Conservation (phyloP, 2,113 vertebrate species). For the Meriones unguiculatus region DNA sequence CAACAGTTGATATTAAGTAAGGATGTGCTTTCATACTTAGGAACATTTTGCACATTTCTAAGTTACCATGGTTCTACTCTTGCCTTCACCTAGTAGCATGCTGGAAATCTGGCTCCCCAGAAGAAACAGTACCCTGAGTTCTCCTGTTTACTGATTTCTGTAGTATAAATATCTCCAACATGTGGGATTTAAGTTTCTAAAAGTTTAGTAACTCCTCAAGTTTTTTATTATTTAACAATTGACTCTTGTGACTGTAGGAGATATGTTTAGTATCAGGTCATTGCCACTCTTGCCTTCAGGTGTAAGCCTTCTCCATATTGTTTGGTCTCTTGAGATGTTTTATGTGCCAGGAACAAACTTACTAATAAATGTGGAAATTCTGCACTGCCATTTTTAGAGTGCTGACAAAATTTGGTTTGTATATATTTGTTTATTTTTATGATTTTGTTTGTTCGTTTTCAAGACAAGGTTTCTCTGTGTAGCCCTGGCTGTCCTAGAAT, state of each 20-base stretch:
- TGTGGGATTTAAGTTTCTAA: constrained; percentile 15
- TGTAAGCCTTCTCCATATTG: background rate
- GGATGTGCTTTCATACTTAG: background rate
- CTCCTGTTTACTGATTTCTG: constrained; percentile 33
- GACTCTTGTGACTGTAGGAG: background rate
- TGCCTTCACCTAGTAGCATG: background rate
- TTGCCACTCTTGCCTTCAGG: background rate
- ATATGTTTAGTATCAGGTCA: background rate
- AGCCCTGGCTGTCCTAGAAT: background rate
- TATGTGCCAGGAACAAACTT: background rate
- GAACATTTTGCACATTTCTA: background rate
- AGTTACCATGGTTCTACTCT: background rate
- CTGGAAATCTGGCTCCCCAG: background rate
- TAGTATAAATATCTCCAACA: constrained; percentile 8
- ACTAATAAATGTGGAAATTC: constrained; percentile 30
- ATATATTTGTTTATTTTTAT: constrained; percentile 52
- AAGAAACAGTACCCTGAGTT: background rate
- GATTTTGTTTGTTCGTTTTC: background rate
- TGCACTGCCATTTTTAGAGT: constrained; percentile 48
- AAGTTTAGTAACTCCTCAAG: background rate
- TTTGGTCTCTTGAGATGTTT: constrained; percentile 47
- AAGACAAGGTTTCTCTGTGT: background rate
- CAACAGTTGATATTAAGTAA: constrained; percentile 18
- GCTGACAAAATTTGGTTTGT: constrained; percentile 18
- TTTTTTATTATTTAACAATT: constrained; percentile 39